Conservation (phyloP, 2,113 vertebrate genomes). For the Corythornis cristatus region DNA sequence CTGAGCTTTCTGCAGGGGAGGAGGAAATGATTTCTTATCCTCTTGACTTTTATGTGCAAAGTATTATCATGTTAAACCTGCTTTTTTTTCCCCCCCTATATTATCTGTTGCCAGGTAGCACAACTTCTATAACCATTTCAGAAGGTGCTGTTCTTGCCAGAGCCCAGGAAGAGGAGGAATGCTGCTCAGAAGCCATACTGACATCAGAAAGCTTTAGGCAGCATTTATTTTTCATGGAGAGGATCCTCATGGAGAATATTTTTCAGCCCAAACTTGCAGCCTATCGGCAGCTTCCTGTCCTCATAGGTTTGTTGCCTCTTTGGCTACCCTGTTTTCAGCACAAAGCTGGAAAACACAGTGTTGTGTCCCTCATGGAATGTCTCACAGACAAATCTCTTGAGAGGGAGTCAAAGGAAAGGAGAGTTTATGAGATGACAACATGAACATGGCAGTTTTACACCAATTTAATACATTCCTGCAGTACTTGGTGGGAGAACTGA, state of each 20-base stretch:
- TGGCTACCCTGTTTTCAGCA: neutral
- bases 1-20: neutral
- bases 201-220: slow-evolving; percentile 81
- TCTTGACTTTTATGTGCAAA: neutral
- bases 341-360: neutral
- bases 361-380: neutral
- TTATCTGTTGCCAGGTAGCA: slow-evolving; percentile 52
- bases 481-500: neutral
- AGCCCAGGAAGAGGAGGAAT: slow-evolving; percentile 48
- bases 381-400: neutral
- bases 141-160: slow-evolving; percentile 58
- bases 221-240: slow-evolving; percentile 85
- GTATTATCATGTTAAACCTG: neutral
- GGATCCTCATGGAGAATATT: slow-evolving; percentile 82
- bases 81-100: neutral
- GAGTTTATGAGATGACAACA: neutral
- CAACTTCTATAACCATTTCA: slow-evolving; percentile 29
- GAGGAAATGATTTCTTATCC: neutral
- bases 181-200: slow-evolving; percentile 68
- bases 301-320: slow-evolving; percentile 75
- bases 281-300: slow-evolving; percentile 83
- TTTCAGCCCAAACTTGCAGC: slow-evolving; percentile 85
- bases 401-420: neutral
- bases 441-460: neutral
- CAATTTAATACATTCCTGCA: neutral